These are phyloP conservation scores for Syncerus caffer DNA, from an alignment of 2,797 vertebrate species.

Conservation along the genomic window DNA sequence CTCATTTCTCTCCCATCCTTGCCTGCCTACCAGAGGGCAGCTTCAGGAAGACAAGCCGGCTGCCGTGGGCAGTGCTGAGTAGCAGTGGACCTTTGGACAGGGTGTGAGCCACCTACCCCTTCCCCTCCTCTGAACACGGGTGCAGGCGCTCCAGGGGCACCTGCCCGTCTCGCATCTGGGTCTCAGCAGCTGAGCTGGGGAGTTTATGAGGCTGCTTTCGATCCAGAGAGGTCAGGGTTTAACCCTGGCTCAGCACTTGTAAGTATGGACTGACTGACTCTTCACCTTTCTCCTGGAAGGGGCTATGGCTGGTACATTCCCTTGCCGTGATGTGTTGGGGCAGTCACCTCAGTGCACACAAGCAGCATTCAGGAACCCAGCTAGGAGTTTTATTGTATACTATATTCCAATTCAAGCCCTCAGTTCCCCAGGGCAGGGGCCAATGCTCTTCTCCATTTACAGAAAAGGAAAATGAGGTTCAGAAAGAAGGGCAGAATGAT, in stretches of 20 bases:
- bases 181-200: neutral
- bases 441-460: neutral
- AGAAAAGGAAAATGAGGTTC: neutral
- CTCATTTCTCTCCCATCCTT: neutral
- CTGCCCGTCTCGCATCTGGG: neutral
- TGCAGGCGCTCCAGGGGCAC: neutral
- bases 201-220: neutral
- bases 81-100: neutral
- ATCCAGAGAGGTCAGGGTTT: neutral
- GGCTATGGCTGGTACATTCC: neutral
- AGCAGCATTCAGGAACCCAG: neutral
- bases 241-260: neutral
- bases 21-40: neutral
- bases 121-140: rapidly evolving
- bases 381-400: neutral
- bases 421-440: neutral
- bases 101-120: neutral
- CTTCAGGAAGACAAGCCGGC: neutral
- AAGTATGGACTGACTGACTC: neutral
- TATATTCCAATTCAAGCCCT: neutral
- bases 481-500: neutral
- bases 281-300: neutral
- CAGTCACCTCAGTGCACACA: neutral
- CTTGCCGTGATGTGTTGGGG: neutral
- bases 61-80: neutral